A percentile compares a stretch with the other conserved stretches of the same genome.
These are phyloP conservation scores for Numida meleagris DNA, from an alignment of 2,113 vertebrate species.

Conservation along the genomic window DNA sequence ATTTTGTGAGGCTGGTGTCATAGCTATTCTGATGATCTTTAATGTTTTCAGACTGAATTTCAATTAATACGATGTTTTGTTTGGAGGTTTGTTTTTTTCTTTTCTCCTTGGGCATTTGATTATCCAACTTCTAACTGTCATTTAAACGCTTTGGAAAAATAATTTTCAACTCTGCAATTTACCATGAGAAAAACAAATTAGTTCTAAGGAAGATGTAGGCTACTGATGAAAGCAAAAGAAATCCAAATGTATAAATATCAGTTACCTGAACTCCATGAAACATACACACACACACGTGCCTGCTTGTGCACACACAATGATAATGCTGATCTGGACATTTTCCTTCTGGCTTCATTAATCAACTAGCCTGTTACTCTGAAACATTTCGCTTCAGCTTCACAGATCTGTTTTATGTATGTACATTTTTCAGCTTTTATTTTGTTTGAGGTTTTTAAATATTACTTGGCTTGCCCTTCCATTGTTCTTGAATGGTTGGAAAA, in stretches of 20 bases:
- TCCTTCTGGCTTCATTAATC: slow-evolving; percentile 75
- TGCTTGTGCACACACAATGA: neutral
- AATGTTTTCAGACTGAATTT: neutral
- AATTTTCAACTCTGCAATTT: slow-evolving; percentile 10
- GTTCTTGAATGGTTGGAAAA: slow-evolving; percentile 58
- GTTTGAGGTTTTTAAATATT: slow-evolving; percentile 61
- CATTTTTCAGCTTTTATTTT: slow-evolving; percentile 76
- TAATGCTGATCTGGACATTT: slow-evolving; percentile 63
- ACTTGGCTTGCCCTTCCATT: slow-evolving; percentile 57
- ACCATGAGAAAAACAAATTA: slow-evolving; percentile 31
- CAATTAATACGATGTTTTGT: neutral
- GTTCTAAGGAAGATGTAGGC: slow-evolving; percentile 1
- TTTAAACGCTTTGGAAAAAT: neutral
- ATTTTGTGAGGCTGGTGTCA: neutral
- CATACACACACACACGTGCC: neutral
- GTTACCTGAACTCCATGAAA: slow-evolving; percentile 32
- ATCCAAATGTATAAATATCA: slow-evolving; percentile 52
- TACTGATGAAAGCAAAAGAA: slow-evolving; percentile 43
- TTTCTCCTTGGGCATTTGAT: neutral
- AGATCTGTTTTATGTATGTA: slow-evolving; percentile 79
- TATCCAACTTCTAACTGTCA: neutral
- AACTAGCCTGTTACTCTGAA: slow-evolving; percentile 71
- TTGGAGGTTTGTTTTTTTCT: neutral
- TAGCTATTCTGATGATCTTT: neutral
- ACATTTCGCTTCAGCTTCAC: slow-evolving; percentile 68